phyloP scores from a whole-genome alignment of 2,113 vertebrate species.

The Fregata magnificens region DNA sequence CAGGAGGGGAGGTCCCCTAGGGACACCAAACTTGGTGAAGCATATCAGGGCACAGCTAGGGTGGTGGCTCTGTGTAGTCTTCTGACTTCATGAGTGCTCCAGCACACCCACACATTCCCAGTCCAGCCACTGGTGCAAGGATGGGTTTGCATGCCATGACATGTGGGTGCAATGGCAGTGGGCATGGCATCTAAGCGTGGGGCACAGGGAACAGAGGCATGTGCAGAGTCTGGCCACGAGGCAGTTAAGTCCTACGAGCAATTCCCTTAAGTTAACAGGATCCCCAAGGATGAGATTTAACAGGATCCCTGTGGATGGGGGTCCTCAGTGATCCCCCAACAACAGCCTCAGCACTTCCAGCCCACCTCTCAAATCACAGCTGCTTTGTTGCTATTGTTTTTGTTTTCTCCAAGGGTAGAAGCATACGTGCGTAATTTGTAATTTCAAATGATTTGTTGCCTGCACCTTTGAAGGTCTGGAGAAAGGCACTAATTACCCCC shows the following conservation, averaged over 20 bases:
- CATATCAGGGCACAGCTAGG: neutral
- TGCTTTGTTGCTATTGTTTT: accelerated
- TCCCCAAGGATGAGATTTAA: neutral
- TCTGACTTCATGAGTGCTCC: neutral
- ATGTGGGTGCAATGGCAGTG: accelerated
- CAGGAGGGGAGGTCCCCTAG: neutral
- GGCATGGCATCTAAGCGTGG: accelerated
- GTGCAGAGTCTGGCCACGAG: accelerated
- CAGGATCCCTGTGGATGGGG: accelerated
- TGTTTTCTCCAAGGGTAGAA: neutral
- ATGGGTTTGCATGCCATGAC: neutral
- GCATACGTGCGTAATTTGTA: accelerated
- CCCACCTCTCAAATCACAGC: neutral
- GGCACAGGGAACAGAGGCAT: neutral
- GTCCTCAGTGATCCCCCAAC: neutral
- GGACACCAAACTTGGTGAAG: neutral
- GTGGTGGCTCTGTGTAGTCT: neutral
- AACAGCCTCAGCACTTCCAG: accelerated
- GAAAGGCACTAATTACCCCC: neutral
- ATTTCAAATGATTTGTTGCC: neutral
- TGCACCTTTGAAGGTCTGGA: neutral
- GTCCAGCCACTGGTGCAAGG: accelerated
- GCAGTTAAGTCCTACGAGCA: accelerated
- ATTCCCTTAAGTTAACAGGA: neutral
- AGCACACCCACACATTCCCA: neutral